Percentiles rank a stretch among this genome's conserved stretches.
Conservation (phyloP, 1,140 invertebrate species). For the Glossosoma conforme region DNA sequence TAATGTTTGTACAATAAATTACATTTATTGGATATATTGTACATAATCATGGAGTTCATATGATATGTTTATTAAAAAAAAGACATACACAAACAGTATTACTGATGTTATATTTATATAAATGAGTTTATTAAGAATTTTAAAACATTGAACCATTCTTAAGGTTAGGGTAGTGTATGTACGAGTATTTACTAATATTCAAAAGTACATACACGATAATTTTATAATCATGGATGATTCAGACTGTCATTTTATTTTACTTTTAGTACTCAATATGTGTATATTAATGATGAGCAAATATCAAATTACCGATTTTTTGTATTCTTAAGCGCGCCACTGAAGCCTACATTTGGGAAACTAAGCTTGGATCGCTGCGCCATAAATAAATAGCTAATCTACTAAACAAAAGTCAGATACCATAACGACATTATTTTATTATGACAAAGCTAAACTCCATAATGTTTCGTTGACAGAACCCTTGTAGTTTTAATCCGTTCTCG, state of each 20-base stretch:
- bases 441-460: constrained; percentile 19
- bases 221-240: not conserved
- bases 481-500: constrained; percentile 10
- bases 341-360: constrained; percentile 6
- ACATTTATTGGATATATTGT: too few species aligned
- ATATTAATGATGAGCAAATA: not conserved
- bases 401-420: constrained; percentile 25
- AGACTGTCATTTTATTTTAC: not conserved
- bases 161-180: not conserved
- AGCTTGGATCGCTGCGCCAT: constrained; percentile 8
- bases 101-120: not conserved
- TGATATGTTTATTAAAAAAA: not conserved
- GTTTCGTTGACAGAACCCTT: constrained; percentile 19
- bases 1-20: too few species aligned
- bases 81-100: not conserved
- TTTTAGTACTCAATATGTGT: not conserved
- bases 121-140: not conserved
- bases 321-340: constrained; percentile 7
- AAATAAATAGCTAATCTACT: constrained; percentile 30
- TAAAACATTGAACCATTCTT: not conserved
- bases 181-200: not conserved
- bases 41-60: not conserved
- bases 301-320: constrained; percentile 1
- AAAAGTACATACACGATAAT: not conserved
- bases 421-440: constrained; percentile 30